phyloP scores from a whole-genome alignment of 2,797 vertebrate genomes.

The Apodemus agrarius region DNA sequence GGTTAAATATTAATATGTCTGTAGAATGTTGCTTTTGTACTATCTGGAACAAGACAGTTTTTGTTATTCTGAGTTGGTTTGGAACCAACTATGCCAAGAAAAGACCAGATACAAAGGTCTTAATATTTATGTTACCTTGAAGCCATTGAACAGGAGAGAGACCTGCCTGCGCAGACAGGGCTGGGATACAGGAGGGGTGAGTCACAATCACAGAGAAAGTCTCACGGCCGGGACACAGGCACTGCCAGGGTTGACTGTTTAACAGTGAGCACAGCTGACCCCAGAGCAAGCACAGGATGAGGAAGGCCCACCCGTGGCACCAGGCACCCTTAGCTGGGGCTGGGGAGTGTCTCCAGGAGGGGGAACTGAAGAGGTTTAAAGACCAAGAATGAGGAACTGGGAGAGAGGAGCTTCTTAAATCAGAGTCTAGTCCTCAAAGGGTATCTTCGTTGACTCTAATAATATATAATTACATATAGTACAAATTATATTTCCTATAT shows the following conservation, averaged over 20 bases:
- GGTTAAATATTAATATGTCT: slow-evolving; percentile 4
- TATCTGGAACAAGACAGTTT: not conserved
- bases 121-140: not conserved
- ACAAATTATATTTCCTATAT: slow-evolving; percentile 31
- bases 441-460: not conserved
- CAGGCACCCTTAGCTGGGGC: not conserved
- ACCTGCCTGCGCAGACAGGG: not conserved
- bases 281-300: not conserved
- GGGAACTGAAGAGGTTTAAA: not conserved
- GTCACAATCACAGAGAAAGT: not conserved
- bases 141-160: slow-evolving; percentile 28
- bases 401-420: not conserved
- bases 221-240: not conserved
- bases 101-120: not conserved
- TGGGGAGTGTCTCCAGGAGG: not conserved
- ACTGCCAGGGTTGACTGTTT: not conserved
- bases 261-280: not conserved
- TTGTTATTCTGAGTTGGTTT: not conserved
- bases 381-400: not conserved
- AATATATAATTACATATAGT: slow-evolving; percentile 51
- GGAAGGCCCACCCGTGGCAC: not conserved
- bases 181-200: not conserved
- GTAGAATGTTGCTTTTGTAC: slow-evolving; percentile 40
- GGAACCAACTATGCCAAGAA: slow-evolving; percentile 41
- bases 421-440: not conserved